These are phyloP conservation scores for Speoplatyrhinus poulsoni DNA, from an alignment of 2,113 vertebrate species.

Conservation along the genomic window DNA sequence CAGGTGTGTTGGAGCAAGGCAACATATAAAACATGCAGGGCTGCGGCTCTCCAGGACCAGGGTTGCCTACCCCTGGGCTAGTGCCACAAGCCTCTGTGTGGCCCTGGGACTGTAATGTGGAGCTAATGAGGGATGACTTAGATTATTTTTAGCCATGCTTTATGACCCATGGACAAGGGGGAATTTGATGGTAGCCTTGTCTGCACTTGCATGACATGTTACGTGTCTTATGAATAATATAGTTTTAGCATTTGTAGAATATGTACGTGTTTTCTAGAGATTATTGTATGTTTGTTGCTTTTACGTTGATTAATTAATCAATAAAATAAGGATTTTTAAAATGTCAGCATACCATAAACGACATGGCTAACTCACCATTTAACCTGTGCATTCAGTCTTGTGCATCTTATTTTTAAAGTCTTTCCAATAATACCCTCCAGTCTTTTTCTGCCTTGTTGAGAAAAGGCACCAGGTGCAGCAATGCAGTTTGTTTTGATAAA, in stretches of 20 bases:
- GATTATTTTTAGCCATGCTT: constrained; percentile 3
- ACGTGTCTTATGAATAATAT: no score
- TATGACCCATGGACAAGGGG: constrained; percentile 1
- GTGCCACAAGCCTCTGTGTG: neutral
- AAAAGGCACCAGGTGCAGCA: no score
- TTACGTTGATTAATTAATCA: neutral
- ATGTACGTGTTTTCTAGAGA: no score
- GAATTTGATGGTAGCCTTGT: neutral
- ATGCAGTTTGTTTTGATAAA: neutral
- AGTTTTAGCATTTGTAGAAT: no score
- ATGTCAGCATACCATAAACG: no score
- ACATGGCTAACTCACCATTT: neutral
- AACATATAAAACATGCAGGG: no score
- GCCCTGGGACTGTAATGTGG: constrained; percentile 1
- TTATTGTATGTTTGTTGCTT: neutral
- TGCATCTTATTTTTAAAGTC: neutral
- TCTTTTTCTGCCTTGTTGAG: neutral
- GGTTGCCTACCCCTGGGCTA: no score
- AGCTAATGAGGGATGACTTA: constrained; percentile 10
- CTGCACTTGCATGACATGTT: neutral
- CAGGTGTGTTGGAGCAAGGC: no score
- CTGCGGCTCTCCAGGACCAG: no score
- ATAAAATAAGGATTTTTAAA: no score
- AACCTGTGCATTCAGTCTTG: neutral
- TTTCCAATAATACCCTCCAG: neutral